phyloP scores from a whole-genome alignment of 2,113 vertebrate genomes.

The Ginglymostoma cirratum region DNA sequence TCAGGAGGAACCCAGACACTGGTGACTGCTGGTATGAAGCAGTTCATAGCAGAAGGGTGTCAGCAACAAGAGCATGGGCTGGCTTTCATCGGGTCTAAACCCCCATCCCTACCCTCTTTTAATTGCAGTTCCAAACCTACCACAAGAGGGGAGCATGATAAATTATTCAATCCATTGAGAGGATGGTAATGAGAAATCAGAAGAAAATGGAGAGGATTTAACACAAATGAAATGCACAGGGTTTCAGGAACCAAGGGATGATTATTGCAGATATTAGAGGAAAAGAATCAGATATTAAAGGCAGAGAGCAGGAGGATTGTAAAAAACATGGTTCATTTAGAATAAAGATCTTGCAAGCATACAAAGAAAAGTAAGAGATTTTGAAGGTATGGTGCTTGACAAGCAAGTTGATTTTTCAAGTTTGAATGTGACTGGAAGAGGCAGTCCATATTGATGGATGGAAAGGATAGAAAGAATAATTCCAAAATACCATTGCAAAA shows the following conservation, averaged over 20 bases:
- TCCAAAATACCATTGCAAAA: not conserved
- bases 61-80: not conserved
- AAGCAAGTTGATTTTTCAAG: not conserved
- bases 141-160: not conserved
- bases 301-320: not conserved
- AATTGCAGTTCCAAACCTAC: not conserved
- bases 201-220: not conserved
- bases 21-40: not conserved
- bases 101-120: not conserved
- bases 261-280: not conserved
- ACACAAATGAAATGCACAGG: not conserved
- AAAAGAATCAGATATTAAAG: not conserved
- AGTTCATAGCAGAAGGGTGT: not conserved
- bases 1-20: not conserved
- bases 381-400: not conserved
- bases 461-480: not conserved
- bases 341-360: not conserved
- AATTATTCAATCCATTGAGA: not conserved
- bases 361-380: not conserved
- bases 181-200: not conserved
- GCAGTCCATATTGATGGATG: not conserved
- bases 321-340: not conserved
- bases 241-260: not conserved
- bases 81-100: not conserved
- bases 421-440: not conserved